A percentile compares a stretch with the other conserved stretches of the same genome.
phyloP scores from a whole-genome alignment of 2,888 invertebrate genomes.

The Gisinianus flammeolus region DNA sequence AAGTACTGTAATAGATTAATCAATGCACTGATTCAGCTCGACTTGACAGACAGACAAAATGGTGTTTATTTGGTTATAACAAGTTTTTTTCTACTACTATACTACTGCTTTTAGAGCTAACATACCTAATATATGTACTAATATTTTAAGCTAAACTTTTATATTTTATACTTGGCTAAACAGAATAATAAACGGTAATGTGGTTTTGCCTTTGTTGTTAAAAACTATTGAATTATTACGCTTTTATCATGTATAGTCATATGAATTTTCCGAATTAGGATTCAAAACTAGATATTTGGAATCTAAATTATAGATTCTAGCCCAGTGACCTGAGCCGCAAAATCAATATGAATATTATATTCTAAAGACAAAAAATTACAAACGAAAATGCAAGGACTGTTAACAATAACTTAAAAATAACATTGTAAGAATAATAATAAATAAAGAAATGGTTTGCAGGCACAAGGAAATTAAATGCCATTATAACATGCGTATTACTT shows the following conservation, averaged over 20 bases:
- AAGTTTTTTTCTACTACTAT: neutral
- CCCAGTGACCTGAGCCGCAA: neutral
- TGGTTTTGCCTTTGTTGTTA: too few species aligned
- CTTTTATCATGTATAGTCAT: neutral
- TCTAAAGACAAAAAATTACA: neutral
- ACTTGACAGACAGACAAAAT: neutral
- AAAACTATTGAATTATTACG: too few species aligned
- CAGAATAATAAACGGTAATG: too few species aligned
- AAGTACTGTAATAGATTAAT: constrained; percentile 1
- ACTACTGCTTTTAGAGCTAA: neutral
- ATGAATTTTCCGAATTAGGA: neutral
- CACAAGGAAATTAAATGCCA: constrained; percentile 4
- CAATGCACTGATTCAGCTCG: neutral
- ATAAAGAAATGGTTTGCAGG: neutral
- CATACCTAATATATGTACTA: neutral
- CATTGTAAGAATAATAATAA: neutral
- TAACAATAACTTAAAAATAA: neutral
- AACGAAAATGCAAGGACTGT: neutral
- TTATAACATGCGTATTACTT: neutral
- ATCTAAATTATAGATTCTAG: too few species aligned
- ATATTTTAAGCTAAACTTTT: neutral
- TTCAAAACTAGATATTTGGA: too few species aligned
- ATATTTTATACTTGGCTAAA: neutral
- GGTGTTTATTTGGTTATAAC: neutral
- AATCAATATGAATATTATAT: neutral